phyloP scores from a whole-genome alignment of 2,888 invertebrate species.

The Eutolmus rufibarbis region DNA sequence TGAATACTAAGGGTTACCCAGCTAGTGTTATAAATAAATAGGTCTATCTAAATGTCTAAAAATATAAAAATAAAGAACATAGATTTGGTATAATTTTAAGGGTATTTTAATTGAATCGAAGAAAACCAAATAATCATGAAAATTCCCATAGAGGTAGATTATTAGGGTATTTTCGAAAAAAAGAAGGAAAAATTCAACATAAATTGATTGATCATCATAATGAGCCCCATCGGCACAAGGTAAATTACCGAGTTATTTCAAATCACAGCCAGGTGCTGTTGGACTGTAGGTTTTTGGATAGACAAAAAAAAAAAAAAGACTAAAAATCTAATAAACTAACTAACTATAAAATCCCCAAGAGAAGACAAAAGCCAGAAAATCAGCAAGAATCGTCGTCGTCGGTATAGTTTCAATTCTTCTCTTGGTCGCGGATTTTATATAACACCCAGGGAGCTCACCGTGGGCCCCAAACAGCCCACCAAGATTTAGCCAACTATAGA shows the following conservation, averaged over 20 bases:
- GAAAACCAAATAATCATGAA: not conserved
- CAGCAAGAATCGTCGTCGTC: not conserved
- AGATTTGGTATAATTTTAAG: no score
- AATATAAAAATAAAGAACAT: no score
- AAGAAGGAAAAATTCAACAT: not conserved
- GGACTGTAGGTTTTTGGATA: not conserved
- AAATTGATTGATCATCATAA: not conserved
- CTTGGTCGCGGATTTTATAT: not conserved
- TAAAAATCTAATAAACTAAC: not conserved
- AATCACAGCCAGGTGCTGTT: not conserved
- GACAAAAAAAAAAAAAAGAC: not conserved
- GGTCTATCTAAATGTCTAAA: no score
- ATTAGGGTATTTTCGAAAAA: not conserved
- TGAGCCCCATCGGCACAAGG: not conserved
- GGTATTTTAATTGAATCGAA: not conserved
- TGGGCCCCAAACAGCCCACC: not conserved
- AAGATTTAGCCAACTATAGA: not conserved
- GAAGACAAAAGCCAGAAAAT: not conserved
- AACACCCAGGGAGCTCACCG: not conserved
- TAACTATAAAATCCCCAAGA: not conserved
- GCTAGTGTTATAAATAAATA: no score
- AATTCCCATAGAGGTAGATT: not conserved
- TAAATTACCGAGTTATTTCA: not conserved
- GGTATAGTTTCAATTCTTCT: not conserved
- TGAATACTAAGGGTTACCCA: no score